phyloP scores from a whole-genome alignment of 2,797 vertebrate species.

The Coregonus sp. region DNA sequence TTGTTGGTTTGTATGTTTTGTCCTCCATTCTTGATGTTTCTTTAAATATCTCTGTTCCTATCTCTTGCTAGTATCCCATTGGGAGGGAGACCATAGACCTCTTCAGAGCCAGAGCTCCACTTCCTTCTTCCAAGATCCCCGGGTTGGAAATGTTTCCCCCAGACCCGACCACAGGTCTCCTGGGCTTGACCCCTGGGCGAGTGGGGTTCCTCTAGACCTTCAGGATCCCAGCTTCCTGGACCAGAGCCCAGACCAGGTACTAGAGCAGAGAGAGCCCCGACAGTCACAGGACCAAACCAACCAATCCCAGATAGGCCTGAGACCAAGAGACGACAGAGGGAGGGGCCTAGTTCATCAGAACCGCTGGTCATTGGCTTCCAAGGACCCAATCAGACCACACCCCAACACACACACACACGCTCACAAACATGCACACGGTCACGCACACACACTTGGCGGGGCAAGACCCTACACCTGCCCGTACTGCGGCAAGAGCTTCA shows the following conservation, averaged over 20 bases:
- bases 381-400: slow-evolving; percentile 64
- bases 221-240: slow-evolving; percentile 57
- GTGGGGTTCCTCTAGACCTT: slow-evolving; percentile 48
- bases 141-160: slow-evolving; percentile 62
- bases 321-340: slow-evolving; percentile 53
- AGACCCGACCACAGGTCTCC: slow-evolving; percentile 62
- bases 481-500: slow-evolving; percentile 74
- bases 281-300: slow-evolving; percentile 44
- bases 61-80: slow-evolving; percentile 58
- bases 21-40: background rate
- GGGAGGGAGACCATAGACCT: slow-evolving; percentile 52
- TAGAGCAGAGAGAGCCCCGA: slow-evolving; percentile 36
- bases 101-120: slow-evolving; percentile 52
- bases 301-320: slow-evolving; percentile 46
- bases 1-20: background rate
- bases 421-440: slow-evolving; percentile 44
- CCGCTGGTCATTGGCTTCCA: slow-evolving; percentile 50
- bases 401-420: slow-evolving; percentile 54
- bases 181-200: slow-evolving; percentile 42
- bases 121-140: slow-evolving; percentile 65
- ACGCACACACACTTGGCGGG: slow-evolving; percentile 40
- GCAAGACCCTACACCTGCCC: slow-evolving; percentile 71
- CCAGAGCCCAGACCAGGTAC: slow-evolving; percentile 56
- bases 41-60: background rate
- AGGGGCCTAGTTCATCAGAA: slow-evolving; percentile 44